Percentiles rank a stretch among this genome's conserved stretches.
These are phyloP conservation scores for Penaeus indicus DNA, from an alignment of 1,140 invertebrate genomes.

Conservation along the genomic window DNA sequence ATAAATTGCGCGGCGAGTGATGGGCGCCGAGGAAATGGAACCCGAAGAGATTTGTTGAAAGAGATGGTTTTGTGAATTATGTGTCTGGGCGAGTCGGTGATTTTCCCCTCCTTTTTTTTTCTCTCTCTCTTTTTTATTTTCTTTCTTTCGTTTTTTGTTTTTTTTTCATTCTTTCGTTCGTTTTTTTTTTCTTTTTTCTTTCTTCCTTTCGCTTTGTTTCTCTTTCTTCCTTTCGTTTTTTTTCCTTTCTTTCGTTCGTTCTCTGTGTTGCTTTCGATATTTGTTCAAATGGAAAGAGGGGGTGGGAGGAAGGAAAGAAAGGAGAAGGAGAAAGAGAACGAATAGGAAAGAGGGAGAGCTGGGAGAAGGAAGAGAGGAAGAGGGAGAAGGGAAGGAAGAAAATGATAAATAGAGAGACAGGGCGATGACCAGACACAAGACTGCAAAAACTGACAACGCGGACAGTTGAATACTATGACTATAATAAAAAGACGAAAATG, in stretches of 20 bases:
- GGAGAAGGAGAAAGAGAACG: slow-evolving; percentile 4
- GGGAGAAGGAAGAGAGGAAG: neutral
- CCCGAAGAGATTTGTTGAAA: neutral
- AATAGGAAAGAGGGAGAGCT: neutral
- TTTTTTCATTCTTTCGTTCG: neutral
- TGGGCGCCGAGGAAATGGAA: too few species aligned
- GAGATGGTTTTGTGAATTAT: neutral
- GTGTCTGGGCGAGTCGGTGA: neutral
- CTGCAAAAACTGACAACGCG: too few species aligned
- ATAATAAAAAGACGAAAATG: too few species aligned
- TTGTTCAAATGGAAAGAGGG: too few species aligned
- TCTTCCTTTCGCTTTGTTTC: neutral
- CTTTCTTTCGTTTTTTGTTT: neutral
- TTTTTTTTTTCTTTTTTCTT: neutral
- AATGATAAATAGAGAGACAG: neutral
- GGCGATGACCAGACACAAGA: neutral
- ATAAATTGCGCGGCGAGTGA: too few species aligned
- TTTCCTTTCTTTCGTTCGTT: neutral
- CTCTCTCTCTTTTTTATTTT: neutral
- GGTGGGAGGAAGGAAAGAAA: too few species aligned
- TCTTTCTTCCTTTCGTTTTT: too few species aligned
- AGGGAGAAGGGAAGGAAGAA: neutral
- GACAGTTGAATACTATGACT: too few species aligned
- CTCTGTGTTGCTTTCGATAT: neutral
- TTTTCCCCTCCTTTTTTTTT: neutral